Evolutionary conservation across 2,888 invertebrate genomes (phyloP).

Genomic region (Leptopilina drosophilae): DNA sequence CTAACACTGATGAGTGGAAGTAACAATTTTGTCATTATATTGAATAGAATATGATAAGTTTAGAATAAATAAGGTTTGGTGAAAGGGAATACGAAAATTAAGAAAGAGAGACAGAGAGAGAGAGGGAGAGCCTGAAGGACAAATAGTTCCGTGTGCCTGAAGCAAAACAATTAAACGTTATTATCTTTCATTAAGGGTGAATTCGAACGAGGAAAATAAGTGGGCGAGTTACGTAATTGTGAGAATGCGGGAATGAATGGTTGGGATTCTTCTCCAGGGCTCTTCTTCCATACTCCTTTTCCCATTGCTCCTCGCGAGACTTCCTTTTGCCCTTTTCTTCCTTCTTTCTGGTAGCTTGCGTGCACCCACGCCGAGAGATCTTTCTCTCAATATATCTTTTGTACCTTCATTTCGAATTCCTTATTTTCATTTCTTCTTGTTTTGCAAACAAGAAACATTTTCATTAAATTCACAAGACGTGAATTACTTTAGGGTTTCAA

Average conservation of each 20-base stretch:
- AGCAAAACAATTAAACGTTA: constrained; percentile 70
- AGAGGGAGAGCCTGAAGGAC: background rate
- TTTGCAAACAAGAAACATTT: background rate
- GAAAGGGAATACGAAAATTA: background rate
- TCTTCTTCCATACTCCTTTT: constrained; percentile 46
- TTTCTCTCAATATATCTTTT: background rate
- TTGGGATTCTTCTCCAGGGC: constrained; percentile 55
- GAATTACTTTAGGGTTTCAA: too few relatives aligned
- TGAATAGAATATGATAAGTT: background rate
- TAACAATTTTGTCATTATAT: background rate
- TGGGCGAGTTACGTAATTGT: constrained; percentile 70
- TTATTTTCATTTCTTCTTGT: background rate
- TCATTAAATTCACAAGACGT: background rate
- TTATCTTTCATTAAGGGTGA: constrained; percentile 73
- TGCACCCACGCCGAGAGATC: constrained; percentile 69
- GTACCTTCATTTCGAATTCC: background rate
- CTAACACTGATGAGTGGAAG: too few relatives aligned
- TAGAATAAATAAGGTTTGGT: background rate
- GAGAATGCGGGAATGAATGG: constrained; percentile 69
- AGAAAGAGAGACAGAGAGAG: background rate
- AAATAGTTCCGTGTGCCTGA: constrained; percentile 50
- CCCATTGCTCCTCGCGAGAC: constrained; percentile 16
- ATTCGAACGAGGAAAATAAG: constrained; percentile 61
- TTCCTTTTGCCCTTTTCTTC: constrained; percentile 30
- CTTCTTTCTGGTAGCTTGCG: constrained; percentile 64